Evolutionary conservation across 2,113 vertebrate genomes (phyloP), one percentile per base, ranked within the genome.

Genomic region (Pimephales promelas): DNA sequence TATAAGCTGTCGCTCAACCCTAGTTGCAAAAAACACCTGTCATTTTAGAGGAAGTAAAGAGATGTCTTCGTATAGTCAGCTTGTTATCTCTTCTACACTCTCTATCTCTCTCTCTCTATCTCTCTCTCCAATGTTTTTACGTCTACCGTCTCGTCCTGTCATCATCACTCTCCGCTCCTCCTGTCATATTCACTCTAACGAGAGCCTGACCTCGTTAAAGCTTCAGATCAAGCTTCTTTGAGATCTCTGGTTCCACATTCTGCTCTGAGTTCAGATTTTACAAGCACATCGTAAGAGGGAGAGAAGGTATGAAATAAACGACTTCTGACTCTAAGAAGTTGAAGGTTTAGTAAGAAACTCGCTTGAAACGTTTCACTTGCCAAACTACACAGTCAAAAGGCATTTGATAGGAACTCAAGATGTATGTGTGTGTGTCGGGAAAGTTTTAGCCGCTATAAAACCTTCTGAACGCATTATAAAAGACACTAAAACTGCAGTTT

Each of bases 131-230:
- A 43, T 47, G 26, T 74, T 31, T 74, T 31, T 7, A 26, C 49
- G 31, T 47, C 83, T 31, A 68, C 22, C 24, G 64, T 61, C 64
- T 77, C 66, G 36, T 70, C 49, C 54, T 47, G 76, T 73, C 52
- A 72, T 79, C 66, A 26, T 56, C 66, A n/a, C 56, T 43, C 77
- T 79, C 40, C 14, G 54, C 26, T 36, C 73, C 26, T 28, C 71
- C 71, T 28, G 47, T 54, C 49, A 34, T 5, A 56, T 56, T 56
- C 73, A 36, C 54, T 77, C 52, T 77, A 77, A 77, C 74, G 34
- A 77, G 74, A 77, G 52, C 34, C 52, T 7, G 74, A 59, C 31
- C 74, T 77, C 52, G 22, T 76, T 76, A 76, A 40, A 40, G 5
- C 49, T 2, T 54, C 49, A 54, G 6, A 20, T 20, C 5, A 54